Evolutionary conservation across 2,797 vertebrate genomes (phyloP), one percentile per base, ranked within the genome.

Genomic region (Trachurus trachurus): DNA sequence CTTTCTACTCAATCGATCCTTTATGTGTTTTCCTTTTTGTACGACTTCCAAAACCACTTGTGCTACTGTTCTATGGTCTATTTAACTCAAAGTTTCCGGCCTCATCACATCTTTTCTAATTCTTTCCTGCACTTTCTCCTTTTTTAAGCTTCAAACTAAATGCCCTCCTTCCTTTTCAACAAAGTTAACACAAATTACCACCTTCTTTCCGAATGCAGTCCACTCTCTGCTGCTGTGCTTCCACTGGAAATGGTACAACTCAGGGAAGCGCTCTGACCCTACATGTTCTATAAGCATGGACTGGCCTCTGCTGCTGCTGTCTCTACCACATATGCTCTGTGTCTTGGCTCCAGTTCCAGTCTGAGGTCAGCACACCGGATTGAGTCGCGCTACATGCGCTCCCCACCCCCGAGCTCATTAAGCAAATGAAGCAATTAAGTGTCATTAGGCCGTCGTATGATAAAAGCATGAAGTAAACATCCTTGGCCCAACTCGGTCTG

Each of bases 391-490:
- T 49, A 68, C 15, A 10, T 29, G 45, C 34, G 44, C 59, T 26
- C 64, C 61, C 40, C 16, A 8, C 59, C 49, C 75, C 61, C 58
- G 9, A 66, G 79, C 78, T 91, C 57, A 2, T 93, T 92, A 89
- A 77, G 80, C 84, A 87, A 90, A 90, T 71, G 49, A 80, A 62
- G 88, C 89, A 94, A 95, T 96, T 95, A 95, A 88, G 71, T 34
- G 53, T 92, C 87, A 95, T 95, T 95, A 94, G 79, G 71, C 75
- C 57, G 26, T 45, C 8, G 49, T 77, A 79, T 5, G 91, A 93
- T 93, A 91, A 93, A 94, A 81, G 78, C 74, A 64, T 73, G 58
- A 84, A 89, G 87, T 94, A 95, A 95, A 95, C 95, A 95, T 93
- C 92, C 92, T 89, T 29, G 22, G 74, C 57, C 45, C 1, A 39